These are phyloP conservation scores for Apomyelois bistriatella DNA, from an alignment of 2,888 invertebrate genomes.

Conservation along the genomic window DNA sequence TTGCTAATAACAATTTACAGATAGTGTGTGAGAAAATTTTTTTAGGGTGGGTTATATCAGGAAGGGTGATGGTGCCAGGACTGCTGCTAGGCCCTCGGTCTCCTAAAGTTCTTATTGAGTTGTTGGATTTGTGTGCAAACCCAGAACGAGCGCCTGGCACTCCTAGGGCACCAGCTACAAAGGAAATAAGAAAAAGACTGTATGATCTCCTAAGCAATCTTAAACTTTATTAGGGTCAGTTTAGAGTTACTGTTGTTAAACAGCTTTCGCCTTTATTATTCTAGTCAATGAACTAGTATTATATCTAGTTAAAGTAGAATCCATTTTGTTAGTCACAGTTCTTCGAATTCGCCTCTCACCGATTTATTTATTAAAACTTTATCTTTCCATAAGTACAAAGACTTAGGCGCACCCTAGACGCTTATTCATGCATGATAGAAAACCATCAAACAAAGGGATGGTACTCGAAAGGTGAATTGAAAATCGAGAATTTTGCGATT, in stretches of 20 bases:
- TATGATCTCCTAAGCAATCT: conserved; percentile 73
- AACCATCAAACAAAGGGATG: too few relatives aligned
- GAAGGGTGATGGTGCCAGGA: conserved; percentile 81
- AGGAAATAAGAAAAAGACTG: conserved; percentile 68
- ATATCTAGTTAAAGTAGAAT: too few relatives aligned
- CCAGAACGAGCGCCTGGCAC: conserved; percentile 65
- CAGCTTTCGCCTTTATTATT: neutral
- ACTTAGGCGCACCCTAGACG: too few relatives aligned
- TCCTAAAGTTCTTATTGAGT: conserved; percentile 76
- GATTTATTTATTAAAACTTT: too few relatives aligned
- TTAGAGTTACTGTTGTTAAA: neutral
- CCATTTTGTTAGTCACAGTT: too few relatives aligned
- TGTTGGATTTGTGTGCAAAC: conserved; percentile 81
- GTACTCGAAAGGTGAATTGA: too few relatives aligned
- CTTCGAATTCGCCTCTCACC: too few relatives aligned
- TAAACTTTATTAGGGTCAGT: conserved; percentile 18
- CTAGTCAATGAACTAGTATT: conserved; percentile 8
- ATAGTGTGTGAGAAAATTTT: conserved; percentile 83
- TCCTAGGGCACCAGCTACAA: conserved; percentile 65
- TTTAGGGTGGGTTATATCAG: conserved; percentile 82
- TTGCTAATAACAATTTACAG: conserved; percentile 84
- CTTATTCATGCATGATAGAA: too few relatives aligned
- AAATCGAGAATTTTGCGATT: too few relatives aligned
- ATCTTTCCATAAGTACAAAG: too few relatives aligned
- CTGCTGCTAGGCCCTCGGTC: conserved; percentile 80